A percentile compares a stretch with the other conserved stretches of the same genome.
phyloP scores from a whole-genome alignment of 2,797 vertebrate genomes.

The Masticophis lateralis region DNA sequence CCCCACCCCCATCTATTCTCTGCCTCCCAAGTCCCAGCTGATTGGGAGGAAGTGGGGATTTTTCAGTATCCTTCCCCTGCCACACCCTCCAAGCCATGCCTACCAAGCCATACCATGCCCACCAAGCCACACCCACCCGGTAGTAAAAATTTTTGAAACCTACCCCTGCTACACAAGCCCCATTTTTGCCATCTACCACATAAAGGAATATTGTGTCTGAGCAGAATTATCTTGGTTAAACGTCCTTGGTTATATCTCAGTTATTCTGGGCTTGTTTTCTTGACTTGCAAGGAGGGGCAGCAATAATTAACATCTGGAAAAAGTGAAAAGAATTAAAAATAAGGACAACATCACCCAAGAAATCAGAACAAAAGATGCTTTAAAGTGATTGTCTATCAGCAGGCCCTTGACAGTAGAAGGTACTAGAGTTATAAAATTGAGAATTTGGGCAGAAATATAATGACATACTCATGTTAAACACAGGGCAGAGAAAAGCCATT shows the following conservation, averaged over 20 bases:
- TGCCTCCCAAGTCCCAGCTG: too few relatives aligned
- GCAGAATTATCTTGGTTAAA: not conserved
- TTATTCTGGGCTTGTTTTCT: not conserved
- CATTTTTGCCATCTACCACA: not conserved
- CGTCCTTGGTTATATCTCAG: not conserved
- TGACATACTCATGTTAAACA: not conserved
- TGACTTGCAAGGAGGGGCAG: not conserved
- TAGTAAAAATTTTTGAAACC: too few relatives aligned
- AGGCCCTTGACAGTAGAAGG: not conserved
- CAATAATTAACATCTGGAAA: not conserved
- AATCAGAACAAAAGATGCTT: not conserved
- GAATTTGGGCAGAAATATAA: not conserved
- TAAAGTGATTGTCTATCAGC: not conserved
- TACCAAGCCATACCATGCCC: too few relatives aligned
- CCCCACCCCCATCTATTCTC: too few relatives aligned
- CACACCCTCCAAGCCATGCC: too few relatives aligned
- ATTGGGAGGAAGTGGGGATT: too few relatives aligned
- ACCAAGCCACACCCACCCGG: too few relatives aligned
- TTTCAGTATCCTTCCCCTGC: too few relatives aligned
- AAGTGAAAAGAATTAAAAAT: not conserved
- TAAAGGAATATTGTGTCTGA: not conserved
- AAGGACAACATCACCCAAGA: not conserved
- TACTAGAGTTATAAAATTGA: not conserved
- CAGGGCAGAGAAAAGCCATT: not conserved
- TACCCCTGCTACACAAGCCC: not conserved